Evolutionary conservation across 2,888 invertebrate species (phyloP), one percentile per base, ranked within the genome.

Genomic region (Pseudococcus viburni): DNA sequence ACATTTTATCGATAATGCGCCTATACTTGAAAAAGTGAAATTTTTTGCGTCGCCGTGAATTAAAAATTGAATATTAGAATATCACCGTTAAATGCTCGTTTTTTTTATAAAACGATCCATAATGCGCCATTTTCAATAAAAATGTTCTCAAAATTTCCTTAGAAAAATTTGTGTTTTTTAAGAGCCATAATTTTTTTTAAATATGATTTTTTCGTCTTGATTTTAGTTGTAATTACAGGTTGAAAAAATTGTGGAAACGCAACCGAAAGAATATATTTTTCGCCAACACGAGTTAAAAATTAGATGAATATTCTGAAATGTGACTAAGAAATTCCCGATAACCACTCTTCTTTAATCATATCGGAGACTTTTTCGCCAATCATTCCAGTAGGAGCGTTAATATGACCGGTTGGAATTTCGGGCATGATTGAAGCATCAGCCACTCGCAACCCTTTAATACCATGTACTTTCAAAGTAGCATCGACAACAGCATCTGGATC

Each of bases 301-400:
- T 83, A 12, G n/a, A 83, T 46, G 19, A 83, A 19, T 33, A 64
- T 26, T 33, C 6, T 4, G 2, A 77, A 39, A 77, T 39, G 4
- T 46, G 80, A 80, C 80, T 80, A 80, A 15, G 17, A 46, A 6
- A 1, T 42, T n/a, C 73, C 33, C 15, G 73, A 55, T 51, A 88
- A 83, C 48, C 93, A 94, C 59, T 93, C 92, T 33, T 90, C 90
- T 91, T 93, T 94, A 83, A 95, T 93, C 91, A 95, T 92, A 91
- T 95, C 95, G 0, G 95, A 93, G 0, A 94, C 94, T 91, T 95
- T 95, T 91, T 95, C 95, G 0, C 94, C 95, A 84, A 95, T 94
- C 94, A 95, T 94, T 90, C 94, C 93, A 0, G 94, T 93, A 0
- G 95, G 94, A 0, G 95, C 95, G 91, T 94, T 94, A 0, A 94